A percentile compares a stretch with the other conserved stretches of the same genome.
These are phyloP conservation scores for Penaeus indicus DNA, from an alignment of 1,140 invertebrate species.

Conservation along the genomic window DNA sequence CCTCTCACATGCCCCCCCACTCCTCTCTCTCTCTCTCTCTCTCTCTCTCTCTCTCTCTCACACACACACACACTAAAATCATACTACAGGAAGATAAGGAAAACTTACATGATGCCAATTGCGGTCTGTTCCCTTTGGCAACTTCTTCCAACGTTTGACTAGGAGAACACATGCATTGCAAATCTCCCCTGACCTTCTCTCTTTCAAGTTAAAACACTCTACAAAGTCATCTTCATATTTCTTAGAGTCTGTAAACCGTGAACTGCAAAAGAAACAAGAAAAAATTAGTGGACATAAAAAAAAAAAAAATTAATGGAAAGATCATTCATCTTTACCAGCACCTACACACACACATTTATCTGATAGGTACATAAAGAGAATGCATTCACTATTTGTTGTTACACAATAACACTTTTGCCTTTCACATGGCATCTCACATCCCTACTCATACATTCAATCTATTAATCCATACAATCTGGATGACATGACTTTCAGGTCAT, in stretches of 20 bases:
- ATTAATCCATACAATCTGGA: no score
- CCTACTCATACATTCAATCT: no score
- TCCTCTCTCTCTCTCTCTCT: no score
- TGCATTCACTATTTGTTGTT: no score
- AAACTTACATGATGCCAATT: slow-evolving; percentile 87
- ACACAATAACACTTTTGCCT: no score
- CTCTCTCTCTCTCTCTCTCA: no score
- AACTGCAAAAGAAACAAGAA: slow-evolving; percentile 72
- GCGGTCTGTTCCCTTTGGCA: slow-evolving; percentile 81
- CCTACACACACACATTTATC: not conserved
- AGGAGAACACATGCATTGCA: slow-evolving; percentile 90
- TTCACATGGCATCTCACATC: no score
- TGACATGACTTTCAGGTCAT: no score
- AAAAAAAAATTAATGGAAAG: not conserved
- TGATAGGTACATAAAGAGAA: no score
- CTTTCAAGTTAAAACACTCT: slow-evolving; percentile 84
- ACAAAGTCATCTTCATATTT: slow-evolving; percentile 90
- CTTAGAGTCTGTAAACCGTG: slow-evolving; percentile 87
- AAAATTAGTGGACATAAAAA: slow-evolving; percentile 68
- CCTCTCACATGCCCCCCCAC: no score
- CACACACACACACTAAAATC: no score
- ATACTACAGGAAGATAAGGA: no score
- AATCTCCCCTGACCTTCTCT: slow-evolving; percentile 85
- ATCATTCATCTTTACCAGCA: not conserved
- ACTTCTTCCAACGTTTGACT: slow-evolving; percentile 88